Percentiles rank a stretch among this genome's conserved stretches.
Evolutionary conservation across 2,113 vertebrate genomes (phyloP).

Genomic region (Corythornis vintsioides): DNA sequence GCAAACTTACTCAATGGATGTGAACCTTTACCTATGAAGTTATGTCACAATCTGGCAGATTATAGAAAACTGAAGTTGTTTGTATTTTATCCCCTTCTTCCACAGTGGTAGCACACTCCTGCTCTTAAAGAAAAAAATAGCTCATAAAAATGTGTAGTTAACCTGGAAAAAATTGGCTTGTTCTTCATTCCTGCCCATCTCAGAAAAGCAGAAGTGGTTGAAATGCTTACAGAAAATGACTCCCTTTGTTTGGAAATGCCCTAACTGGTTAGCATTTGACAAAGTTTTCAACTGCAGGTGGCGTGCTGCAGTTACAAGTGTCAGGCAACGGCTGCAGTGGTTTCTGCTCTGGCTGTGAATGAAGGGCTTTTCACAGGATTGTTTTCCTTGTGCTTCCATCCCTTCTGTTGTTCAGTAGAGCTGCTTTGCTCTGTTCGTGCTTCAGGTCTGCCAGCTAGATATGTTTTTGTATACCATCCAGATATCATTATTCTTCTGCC

Average conservation of each 20-base stretch:
- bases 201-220: neutral
- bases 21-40: neutral
- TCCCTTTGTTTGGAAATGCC: neutral
- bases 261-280: neutral
- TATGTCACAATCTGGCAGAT: neutral
- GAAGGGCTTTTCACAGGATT: neutral
- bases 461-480: neutral
- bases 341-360: neutral
- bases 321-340: fast-evolving
- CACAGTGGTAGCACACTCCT: neutral
- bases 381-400: neutral
- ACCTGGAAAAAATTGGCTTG: fast-evolving
- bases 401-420: neutral
- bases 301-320: neutral
- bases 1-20: neutral
- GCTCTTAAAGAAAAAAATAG: neutral
- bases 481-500: neutral
- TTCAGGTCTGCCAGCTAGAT: neutral
- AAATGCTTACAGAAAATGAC: neutral
- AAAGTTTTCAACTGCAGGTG: neutral
- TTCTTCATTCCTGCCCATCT: neutral
- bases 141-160: neutral
- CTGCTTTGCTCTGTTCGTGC: neutral
- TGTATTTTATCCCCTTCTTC: neutral
- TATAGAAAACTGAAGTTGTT: neutral